Percentiles rank a stretch among this genome's conserved stretches.
These are phyloP conservation scores for Macrophya annulata DNA, from an alignment of 2,888 invertebrate species.

Conservation along the genomic window DNA sequence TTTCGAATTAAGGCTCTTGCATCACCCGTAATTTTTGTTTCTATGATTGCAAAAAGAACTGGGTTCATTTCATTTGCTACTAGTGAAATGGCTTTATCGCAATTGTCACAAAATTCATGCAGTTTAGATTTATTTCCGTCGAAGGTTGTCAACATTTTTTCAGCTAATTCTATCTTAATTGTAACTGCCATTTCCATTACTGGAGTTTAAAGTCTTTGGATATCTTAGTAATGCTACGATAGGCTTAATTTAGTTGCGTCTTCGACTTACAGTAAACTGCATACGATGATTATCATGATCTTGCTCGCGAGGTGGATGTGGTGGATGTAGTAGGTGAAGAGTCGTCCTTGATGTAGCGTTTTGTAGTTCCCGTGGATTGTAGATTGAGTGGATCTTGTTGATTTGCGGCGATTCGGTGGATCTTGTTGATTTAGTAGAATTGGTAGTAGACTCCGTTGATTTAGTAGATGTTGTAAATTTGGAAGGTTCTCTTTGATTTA, in stretches of 20 bases:
- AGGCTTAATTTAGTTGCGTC: too few relatives aligned
- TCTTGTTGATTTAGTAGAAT: too few relatives aligned
- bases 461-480: background rate
- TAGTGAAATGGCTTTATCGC: constrained; percentile 52
- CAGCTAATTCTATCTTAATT: constrained; percentile 58
- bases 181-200: background rate
- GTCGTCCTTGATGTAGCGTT: background rate
- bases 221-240: too few relatives aligned
- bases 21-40: constrained; percentile 65
- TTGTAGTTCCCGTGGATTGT: background rate
- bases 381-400: background rate
- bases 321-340: constrained; percentile 2
- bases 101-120: constrained; percentile 60
- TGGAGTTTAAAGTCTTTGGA: too few relatives aligned
- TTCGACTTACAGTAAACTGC: too few relatives aligned
- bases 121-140: constrained; percentile 62
- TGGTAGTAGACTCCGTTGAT: too few relatives aligned
- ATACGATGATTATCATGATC: too few relatives aligned
- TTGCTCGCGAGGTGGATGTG: background rate
- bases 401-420: too few relatives aligned
- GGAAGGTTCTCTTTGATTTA: too few relatives aligned
- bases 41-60: constrained; percentile 63
- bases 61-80: constrained; percentile 49
- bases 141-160: constrained; percentile 57
- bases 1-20: constrained; percentile 63